Evolutionary conservation across 2,797 vertebrate genomes (phyloP), one percentile per base, ranked within the genome.

Genomic region (Sebastes matsubarae): DNA sequence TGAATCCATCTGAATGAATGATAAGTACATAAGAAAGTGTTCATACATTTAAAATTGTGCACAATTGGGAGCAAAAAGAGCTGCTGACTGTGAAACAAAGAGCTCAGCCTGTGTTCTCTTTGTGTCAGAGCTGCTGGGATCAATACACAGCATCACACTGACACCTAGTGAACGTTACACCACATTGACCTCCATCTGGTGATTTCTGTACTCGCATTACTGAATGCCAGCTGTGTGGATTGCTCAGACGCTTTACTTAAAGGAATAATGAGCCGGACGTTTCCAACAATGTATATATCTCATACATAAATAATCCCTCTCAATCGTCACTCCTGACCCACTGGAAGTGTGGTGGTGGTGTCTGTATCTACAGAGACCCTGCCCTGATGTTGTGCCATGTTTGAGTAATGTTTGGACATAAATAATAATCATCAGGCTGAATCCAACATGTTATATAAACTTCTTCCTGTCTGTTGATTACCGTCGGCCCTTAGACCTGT

Each of bases 161-260:
- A 81, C 92, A 87, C 80, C 91, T 87, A 79, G 80, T 88, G 90
- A 72, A 25, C 5, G 1, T 9, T 16, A 10, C n/a, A 7, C 6
- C 46, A 65, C 66, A 82, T 5, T 70, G 29, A 75, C n/a, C 46
- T 30, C 14, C 46, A 52, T 50, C 42, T 50, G 42, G 42, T 50
- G 42, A 18, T 18, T 18, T 50, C 16, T 20, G 6, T 50, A 46
- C 42, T 46, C 42, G 1, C 16, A 20, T 50, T 18, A 20, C 42
- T 50, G 42, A 50, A 50, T 50, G 16, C 42, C 42, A 50, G 42
- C 16, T 50, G 42, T 50, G 16, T 50, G 6, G 6, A 46, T 46
- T 46, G 42, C 14, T 42, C 14, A 16, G 38, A 20, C 3, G 42
- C 42, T 20, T 46, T 18, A 46, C 42, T 46, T 46, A 20, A 46